phyloP scores from a whole-genome alignment of 2,113 vertebrate species.

The Columba janthina region DNA sequence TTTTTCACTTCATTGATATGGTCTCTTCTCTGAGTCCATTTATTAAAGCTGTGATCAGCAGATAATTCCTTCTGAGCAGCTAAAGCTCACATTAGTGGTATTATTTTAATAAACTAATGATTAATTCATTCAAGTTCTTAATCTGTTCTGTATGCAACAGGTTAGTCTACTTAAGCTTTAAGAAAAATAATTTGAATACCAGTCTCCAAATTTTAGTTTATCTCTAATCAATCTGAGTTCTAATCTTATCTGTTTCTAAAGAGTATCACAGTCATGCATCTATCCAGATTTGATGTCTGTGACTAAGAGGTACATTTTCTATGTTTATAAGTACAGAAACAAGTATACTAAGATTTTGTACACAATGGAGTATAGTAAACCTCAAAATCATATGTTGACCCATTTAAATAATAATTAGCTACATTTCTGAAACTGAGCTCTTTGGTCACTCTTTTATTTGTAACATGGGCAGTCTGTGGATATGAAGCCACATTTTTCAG shows the following conservation, averaged over 20 bases:
- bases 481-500: neutral
- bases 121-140: constrained; percentile 36
- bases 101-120: constrained; percentile 42
- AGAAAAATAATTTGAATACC: neutral
- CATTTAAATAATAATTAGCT: neutral
- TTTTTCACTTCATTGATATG: neutral
- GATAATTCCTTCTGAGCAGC: constrained; percentile 10
- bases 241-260: neutral
- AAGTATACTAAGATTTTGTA: neutral
- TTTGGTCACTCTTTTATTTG: neutral
- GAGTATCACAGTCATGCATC: neutral
- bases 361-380: neutral
- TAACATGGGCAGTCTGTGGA: neutral
- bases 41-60: neutral
- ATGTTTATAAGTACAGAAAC: neutral
- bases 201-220: neutral
- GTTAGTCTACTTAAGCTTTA: neutral
- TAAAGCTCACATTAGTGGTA: neutral
- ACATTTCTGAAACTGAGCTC: neutral
- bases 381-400: neutral
- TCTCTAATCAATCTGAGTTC: neutral
- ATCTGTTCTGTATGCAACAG: constrained; percentile 31
- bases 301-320: neutral
- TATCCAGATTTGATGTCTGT: neutral
- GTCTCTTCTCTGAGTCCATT: neutral